Evolutionary conservation across 1,140 invertebrate genomes (phyloP).

Genomic region (Streblospio benedicti): DNA sequence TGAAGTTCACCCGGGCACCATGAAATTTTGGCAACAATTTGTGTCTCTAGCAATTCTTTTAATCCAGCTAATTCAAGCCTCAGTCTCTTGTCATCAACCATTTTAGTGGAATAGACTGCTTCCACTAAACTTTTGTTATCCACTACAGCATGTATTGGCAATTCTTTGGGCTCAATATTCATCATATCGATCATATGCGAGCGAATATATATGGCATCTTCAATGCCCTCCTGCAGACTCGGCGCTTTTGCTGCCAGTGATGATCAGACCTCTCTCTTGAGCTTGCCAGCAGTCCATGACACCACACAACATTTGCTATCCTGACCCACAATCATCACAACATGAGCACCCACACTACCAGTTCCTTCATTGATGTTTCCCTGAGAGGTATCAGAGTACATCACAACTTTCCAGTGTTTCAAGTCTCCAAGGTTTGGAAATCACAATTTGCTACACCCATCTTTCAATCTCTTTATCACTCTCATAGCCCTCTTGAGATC

Average conservation of each 20-base stretch:
- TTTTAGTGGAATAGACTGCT: not conserved
- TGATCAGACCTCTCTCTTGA: no score
- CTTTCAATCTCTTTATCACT: slow-evolving; percentile 15
- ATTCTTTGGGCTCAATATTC: no score
- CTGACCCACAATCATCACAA: slow-evolving; percentile 8
- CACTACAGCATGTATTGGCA: no score
- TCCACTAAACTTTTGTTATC: slow-evolving; percentile 4
- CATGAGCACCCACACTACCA: slow-evolving; percentile 15
- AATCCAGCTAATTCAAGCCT: not conserved
- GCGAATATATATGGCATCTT: no score
- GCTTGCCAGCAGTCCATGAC: slow-evolving; percentile 10
- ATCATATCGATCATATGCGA: no score
- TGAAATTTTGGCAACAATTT: no score
- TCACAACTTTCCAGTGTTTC: not conserved
- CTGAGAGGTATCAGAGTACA: slow-evolving; percentile 14
- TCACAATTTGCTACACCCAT: slow-evolving; percentile 7
- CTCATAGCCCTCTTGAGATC: slow-evolving; percentile 17
- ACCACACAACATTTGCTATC: slow-evolving; percentile 16
- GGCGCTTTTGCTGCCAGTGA: no score
- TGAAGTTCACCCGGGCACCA: not conserved
- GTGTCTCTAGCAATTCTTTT: not conserved
- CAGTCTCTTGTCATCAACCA: no score
- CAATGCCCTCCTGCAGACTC: no score
- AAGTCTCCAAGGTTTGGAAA: not conserved
- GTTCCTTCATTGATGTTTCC: slow-evolving; percentile 16